Conservation (phyloP, 1,140 invertebrate species). For the Octopus sinensis region DNA sequence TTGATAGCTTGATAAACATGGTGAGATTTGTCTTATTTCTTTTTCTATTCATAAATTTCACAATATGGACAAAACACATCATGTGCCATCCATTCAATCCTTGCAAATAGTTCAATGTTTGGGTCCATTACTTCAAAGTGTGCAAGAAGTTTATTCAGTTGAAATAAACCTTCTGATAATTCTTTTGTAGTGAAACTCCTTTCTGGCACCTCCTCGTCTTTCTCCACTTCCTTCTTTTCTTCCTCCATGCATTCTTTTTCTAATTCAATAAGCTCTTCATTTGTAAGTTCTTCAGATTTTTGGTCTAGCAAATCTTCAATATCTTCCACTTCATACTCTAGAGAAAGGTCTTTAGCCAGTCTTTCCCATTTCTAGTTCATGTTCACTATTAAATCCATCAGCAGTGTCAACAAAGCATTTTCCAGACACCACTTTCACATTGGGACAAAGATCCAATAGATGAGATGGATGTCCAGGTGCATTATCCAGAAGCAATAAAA, state of each 20-base stretch:
- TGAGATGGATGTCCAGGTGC: constrained; percentile 6
- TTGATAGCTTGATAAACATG: neutral
- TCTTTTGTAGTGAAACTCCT: neutral
- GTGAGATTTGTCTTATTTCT: neutral
- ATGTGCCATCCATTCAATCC: neutral
- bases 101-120: constrained; percentile 1
- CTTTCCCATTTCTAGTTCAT: neutral
- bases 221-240: neutral
- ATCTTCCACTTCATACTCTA: constrained; percentile 4
- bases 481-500: constrained; percentile 8
- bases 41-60: constrained; percentile 5
- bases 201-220: neutral
- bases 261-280: neutral
- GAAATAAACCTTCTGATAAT: constrained; percentile 5
- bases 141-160: neutral
- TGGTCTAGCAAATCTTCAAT: neutral
- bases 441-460: neutral
- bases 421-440: neutral
- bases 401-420: neutral
- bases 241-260: neutral
- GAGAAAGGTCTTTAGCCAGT: constrained; percentile 1
- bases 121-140: constrained; percentile 4
- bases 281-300: constrained; percentile 8
- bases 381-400: constrained; percentile 4
- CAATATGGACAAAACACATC: constrained; percentile 4